A percentile compares a stretch with the other conserved stretches of the same genome.
Conservation (phyloP, 2,797 vertebrate genomes). For the Gouania willdenowi region DNA sequence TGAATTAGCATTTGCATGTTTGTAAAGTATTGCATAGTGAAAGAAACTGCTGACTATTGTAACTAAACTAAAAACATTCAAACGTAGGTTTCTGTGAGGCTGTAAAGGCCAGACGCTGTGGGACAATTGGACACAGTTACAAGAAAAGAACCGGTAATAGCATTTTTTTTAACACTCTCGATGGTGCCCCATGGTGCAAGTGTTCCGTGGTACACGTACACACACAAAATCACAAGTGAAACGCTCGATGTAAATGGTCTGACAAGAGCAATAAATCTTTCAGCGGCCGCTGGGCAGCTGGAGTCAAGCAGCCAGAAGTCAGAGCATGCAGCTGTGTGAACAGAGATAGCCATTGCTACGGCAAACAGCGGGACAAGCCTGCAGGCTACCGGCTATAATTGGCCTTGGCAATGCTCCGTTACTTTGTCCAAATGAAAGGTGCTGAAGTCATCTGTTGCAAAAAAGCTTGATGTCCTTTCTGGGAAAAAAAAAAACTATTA, state of each 20-base stretch:
- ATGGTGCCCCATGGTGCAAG: constrained; percentile 17
- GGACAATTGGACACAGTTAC: constrained; percentile 55
- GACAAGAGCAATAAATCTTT: constrained; percentile 56
- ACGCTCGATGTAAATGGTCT: constrained; percentile 49
- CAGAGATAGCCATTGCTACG: constrained; percentile 38
- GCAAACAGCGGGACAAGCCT: constrained; percentile 11
- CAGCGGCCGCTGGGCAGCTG: constrained; percentile 38
- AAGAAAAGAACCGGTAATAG: constrained; percentile 38
- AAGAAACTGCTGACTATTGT: constrained; percentile 19
- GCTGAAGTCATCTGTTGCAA: constrained; percentile 12
- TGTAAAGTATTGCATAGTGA: no score
- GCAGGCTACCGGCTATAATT: constrained; percentile 33
- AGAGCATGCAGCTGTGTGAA: constrained; percentile 40
- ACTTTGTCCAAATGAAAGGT: constrained; percentile 26
- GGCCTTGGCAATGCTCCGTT: constrained; percentile 26
- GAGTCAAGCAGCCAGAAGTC: constrained; percentile 35
- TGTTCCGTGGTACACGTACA: constrained; percentile 6
- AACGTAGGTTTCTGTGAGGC: constrained; percentile 12
- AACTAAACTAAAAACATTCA: constrained; percentile 16
- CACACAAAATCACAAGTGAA: constrained; percentile 37
- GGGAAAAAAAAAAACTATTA: not conserved
- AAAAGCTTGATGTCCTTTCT: constrained; percentile 2
- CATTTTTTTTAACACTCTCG: constrained; percentile 26
- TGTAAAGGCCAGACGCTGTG: constrained; percentile 34
- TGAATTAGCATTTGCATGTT: no score